These are phyloP conservation scores for Zaprionus obscuricornis DNA, from an alignment of 2,888 invertebrate species.

Conservation along the genomic window DNA sequence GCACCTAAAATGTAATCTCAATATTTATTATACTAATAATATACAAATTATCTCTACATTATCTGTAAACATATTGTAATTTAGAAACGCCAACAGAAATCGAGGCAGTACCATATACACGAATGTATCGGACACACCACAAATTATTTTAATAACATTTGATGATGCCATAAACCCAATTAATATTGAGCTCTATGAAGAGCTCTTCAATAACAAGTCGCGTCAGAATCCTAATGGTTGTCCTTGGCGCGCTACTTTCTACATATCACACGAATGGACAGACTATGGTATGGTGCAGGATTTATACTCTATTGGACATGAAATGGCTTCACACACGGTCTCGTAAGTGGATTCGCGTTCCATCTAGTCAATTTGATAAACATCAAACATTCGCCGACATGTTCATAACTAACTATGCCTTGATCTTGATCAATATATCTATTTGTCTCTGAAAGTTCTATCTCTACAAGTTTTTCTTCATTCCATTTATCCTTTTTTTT, in stretches of 20 bases:
- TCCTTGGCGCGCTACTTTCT: constrained; percentile 92
- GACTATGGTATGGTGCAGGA: constrained; percentile 95
- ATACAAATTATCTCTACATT: too few species aligned
- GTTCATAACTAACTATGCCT: constrained; percentile 13
- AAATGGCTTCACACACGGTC: constrained; percentile 95
- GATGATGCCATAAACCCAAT: constrained; percentile 93
- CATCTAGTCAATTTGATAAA: constrained; percentile 21
- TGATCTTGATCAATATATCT: constrained; percentile 13
- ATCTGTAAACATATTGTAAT: constrained; percentile 24
- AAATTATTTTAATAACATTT: constrained; percentile 92
- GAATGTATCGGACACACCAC: constrained; percentile 88
- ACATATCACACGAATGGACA: constrained; percentile 96
- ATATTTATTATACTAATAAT: background rate
- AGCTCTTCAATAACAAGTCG: constrained; percentile 87
- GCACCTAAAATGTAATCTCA: background rate
- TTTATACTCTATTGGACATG: constrained; percentile 93
- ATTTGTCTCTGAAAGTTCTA: constrained; percentile 25
- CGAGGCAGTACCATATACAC: constrained; percentile 89
- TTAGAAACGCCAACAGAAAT: constrained; percentile 84
- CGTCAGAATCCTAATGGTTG: constrained; percentile 91
- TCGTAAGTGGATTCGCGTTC: constrained; percentile 87
- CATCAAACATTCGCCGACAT: too few species aligned
- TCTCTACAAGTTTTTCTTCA: constrained; percentile 33
- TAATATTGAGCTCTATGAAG: constrained; percentile 90
- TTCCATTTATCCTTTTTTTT: constrained; percentile 17